Base-by-base conservation (phyloP, 2,113 vertebrate species). In the Melanotaenia duboulayi region DNA sequence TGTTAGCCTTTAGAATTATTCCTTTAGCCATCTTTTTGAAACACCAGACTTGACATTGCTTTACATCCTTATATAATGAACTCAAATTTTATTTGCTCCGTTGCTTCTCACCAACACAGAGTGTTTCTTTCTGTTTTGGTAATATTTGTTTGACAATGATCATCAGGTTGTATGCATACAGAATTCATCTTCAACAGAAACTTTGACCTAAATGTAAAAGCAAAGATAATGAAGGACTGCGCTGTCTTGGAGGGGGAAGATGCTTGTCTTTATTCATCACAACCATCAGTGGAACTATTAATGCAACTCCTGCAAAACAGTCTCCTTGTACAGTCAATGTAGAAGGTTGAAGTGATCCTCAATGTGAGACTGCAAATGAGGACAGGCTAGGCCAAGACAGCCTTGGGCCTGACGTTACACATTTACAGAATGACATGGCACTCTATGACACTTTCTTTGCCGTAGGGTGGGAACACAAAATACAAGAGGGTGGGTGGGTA, bases 371-470 rank as follows among this genome's bases (percentile, higher is more conserved):
- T 81, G 78, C 82, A 88, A 86, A 89, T 55, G 78, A 89, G 90
- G 90, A 91, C 87, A 89, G 70, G 59, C 82, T 16, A 84, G 89
- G 88, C 81, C 87, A 87, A 84, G 81, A 79, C 75, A 68, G 90
- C 90, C 83, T 61, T 56, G 51, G 86, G 92, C 80, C 75, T 46
- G 28, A 56, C 50, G 74, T 87, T 90, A 87, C 86, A 90, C 87
- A 91, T 88, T 91, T 85, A 80, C 76, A 89, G 90, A 87, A 88
- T 90, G 89, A 91, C 89, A 92, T 85, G 77, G 89, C 84, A 84
- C 89, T 87, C 88, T 82, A 83, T 91, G 89, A 90, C 87, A 86
- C 83, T 89, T 74, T 71, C 80, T 90, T 82, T 77, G 80, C 89
- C 48, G 58, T 49, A 56, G 85, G 89, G 71, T 75, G 72, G 76